Base-by-base conservation (phyloP, 2,888 invertebrate species). In the Plebejus melissa region DNA sequence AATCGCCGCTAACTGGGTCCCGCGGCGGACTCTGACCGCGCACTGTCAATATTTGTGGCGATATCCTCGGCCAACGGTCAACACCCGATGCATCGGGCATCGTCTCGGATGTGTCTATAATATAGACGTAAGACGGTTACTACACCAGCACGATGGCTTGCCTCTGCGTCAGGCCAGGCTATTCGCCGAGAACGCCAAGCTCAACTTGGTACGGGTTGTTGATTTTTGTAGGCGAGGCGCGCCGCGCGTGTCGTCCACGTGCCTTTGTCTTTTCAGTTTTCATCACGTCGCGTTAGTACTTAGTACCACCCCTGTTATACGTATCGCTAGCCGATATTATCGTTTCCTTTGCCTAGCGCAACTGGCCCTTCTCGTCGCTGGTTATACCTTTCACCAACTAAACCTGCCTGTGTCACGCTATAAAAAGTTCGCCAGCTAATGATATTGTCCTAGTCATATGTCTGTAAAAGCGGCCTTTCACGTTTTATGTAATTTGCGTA, bases 31-130 rank as follows among this genome's bases (percentile, higher is more conserved):
- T 72, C 50, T 72, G 72, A 50, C 72, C 72, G 46, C 70, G 70
- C 70, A 65, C 16, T 46, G 72, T 72, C 72, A 72, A 72, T 72
- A 72, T 72, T 72, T 72, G 50, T 70, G 70, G 22, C 65, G 65
- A 65, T 65, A 65, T 65, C 32, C 13, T 65, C 65, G 32, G 32
- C 65, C 65, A 36, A 65, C 32, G 65, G 65, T 65, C 65, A 16
- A 32, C 22, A 9, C 60, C 1, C 65, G 32, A 9, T 54, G 16
- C 16, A 13, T 54, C 16, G 9, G 32, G 16, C 16, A 13, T 54
- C 16, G 9, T 13, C 5, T 65, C 9, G 13, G 0, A 4, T 65
- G 65, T 28, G 65, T 4, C 4, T 32, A 32, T 46, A 46, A 46
- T 46, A 46, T 32, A 32, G 65, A 22, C 22, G 22, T 22, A 22